Conservation (phyloP, 1,140 invertebrate species). For the Drosophila trapezifrons region DNA sequence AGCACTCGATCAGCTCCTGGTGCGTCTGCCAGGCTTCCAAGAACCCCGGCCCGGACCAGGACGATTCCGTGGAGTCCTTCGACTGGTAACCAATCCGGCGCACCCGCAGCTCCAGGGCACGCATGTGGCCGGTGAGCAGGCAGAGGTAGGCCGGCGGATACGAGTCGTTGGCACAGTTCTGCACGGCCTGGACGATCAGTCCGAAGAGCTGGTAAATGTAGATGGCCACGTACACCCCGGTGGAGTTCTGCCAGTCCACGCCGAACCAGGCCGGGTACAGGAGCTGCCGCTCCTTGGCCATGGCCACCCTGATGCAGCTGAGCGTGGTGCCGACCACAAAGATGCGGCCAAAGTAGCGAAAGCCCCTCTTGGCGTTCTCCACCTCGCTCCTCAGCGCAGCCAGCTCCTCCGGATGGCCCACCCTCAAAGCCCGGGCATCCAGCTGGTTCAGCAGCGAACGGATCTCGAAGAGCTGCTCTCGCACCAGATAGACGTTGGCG, state of each 20-base stretch:
- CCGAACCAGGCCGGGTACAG: conserved; percentile 76
- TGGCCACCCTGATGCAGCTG: conserved; percentile 55
- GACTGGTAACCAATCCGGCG: conserved; percentile 47
- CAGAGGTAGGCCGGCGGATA: conserved; percentile 75
- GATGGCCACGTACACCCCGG: conserved; percentile 34
- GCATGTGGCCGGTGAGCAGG: conserved; percentile 71
- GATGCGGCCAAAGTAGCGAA: conserved; percentile 59
- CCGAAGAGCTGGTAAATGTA: conserved; percentile 65
- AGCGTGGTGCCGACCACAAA: conserved; percentile 67
- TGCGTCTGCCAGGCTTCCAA: conserved; percentile 1
- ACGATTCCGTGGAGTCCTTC: accelerated
- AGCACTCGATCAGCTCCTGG: conserved; percentile 50
- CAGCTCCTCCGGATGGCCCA: conserved; percentile 41
- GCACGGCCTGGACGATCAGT: conserved; percentile 63
- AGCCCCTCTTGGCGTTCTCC: conserved; percentile 26
- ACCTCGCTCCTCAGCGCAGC: conserved; percentile 35
- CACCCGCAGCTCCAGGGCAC: conserved; percentile 63
- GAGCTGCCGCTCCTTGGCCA: conserved; percentile 43
- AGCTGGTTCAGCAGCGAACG: conserved; percentile 33
- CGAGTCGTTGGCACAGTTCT: conserved; percentile 74
- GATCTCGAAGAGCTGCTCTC: conserved; percentile 49
- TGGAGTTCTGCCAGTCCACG: conserved; percentile 57
- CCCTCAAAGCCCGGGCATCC: conserved; percentile 37
- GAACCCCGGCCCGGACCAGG: background rate
- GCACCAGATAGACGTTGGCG: conserved; percentile 68